Evolutionary conservation across 2,888 invertebrate species (phyloP).

Genomic region (Minunthozetes semirufus): DNA sequence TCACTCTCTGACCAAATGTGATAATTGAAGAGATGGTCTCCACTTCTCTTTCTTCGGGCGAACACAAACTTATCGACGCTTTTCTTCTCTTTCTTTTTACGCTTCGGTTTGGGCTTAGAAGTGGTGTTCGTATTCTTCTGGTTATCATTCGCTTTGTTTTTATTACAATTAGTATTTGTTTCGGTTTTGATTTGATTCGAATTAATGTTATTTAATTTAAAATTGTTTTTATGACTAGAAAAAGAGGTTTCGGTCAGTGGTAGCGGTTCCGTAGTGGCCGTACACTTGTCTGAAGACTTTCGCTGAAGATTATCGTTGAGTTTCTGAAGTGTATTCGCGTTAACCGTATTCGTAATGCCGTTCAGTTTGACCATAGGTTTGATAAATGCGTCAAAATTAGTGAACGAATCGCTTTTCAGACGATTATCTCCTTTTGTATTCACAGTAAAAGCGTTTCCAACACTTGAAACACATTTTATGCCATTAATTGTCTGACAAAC

Average conservation of each 20-base stretch:
- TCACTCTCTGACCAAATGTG: constrained; percentile 14
- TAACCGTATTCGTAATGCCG: background rate
- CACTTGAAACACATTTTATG: background rate
- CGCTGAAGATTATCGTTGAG: background rate
- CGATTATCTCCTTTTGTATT: background rate
- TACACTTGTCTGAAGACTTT: background rate
- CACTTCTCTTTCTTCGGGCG: background rate
- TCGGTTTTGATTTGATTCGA: background rate
- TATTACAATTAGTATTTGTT: background rate
- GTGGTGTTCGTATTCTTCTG: background rate
- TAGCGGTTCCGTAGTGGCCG: background rate
- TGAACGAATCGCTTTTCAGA: background rate
- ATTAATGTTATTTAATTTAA: background rate
- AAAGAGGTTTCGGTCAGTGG: background rate
- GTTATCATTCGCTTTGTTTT: background rate
- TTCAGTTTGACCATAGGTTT: background rate
- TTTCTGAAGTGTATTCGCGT: background rate
- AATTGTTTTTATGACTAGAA: constrained; percentile 15
- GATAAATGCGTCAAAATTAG: constrained; percentile 16
- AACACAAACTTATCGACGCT: constrained; percentile 8
- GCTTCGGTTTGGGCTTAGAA: background rate
- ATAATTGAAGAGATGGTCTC: background rate
- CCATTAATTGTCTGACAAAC: background rate
- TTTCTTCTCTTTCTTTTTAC: constrained; percentile 6
- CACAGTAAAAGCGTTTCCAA: background rate